Percentiles rank a stretch among this genome's conserved stretches.
These are phyloP conservation scores for Axea sp. DNA, from an alignment of 2,888 invertebrate genomes.

Conservation along the genomic window DNA sequence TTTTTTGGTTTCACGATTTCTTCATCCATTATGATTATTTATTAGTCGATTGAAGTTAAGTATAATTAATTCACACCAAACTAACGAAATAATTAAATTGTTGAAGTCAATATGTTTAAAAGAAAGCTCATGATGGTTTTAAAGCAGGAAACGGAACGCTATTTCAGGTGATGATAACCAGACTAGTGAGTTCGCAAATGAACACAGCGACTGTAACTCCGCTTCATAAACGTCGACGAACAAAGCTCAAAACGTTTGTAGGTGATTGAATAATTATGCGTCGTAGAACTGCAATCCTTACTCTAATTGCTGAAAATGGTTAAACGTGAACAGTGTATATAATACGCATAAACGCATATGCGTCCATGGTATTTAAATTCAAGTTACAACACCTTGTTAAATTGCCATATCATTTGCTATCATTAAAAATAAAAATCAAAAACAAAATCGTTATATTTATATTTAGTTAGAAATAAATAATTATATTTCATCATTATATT, in stretches of 20 bases:
- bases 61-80: too few species aligned
- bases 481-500: too few species aligned
- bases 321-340: constrained; percentile 37
- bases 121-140: constrained; percentile 1
- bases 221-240: constrained; percentile 50
- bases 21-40: constrained; percentile 36
- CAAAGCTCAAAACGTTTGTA: constrained; percentile 66
- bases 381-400: constrained; percentile 7
- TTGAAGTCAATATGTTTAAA: too few species aligned
- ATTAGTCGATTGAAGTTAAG: too few species aligned
- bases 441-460: too few species aligned
- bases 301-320: constrained; percentile 71
- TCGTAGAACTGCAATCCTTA: constrained; percentile 63
- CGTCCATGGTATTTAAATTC: constrained; percentile 11
- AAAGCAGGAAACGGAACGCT: constrained; percentile 7
- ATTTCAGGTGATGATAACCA: constrained; percentile 36
- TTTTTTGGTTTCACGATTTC: constrained; percentile 45
- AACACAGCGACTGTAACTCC: constrained; percentile 56
- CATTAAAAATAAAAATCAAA: too few species aligned
- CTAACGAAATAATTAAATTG: too few species aligned
- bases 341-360: constrained; percentile 29
- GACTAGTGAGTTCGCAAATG: constrained; percentile 27
- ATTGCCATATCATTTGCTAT: constrained; percentile 4
- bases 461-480: too few species aligned
- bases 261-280: constrained; percentile 76